phyloP scores from a whole-genome alignment of 2,888 invertebrate genomes.

The Amblyteles armatorius region DNA sequence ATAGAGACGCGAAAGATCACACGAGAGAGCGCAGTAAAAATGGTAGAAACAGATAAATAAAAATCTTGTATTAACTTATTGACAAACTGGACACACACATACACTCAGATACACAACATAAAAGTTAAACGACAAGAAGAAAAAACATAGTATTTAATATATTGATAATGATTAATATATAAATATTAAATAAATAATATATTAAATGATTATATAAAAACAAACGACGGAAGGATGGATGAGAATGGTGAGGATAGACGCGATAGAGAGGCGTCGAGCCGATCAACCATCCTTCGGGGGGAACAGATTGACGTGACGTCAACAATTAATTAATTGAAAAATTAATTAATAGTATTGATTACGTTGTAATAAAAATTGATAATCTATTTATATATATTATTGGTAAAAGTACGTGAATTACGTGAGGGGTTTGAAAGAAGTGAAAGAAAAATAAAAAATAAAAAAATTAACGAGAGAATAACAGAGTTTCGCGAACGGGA shows the following conservation, averaged over 20 bases:
- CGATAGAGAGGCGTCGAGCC: constrained; percentile 17
- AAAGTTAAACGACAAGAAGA: constrained; percentile 69
- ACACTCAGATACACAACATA: constrained; percentile 72
- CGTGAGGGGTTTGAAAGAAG: constrained; percentile 55
- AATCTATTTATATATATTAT: constrained; percentile 79
- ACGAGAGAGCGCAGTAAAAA: constrained; percentile 20
- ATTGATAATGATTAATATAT: constrained; percentile 74
- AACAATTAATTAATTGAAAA: constrained; percentile 65
- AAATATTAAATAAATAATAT: constrained; percentile 67
- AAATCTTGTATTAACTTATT: constrained; percentile 70
- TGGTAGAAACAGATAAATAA: constrained; percentile 47
- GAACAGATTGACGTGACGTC: constrained; percentile 57
- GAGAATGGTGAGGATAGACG: constrained; percentile 9
- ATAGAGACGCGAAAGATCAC: constrained; percentile 25
- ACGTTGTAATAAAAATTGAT: constrained; percentile 74
- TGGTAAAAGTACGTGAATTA: constrained; percentile 58
- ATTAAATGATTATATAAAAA: constrained; percentile 59
- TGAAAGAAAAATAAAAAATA: constrained; percentile 62
- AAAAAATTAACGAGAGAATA: constrained; percentile 27
- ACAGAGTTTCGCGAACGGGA: constrained; percentile 63
- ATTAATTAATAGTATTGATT: constrained; percentile 71
- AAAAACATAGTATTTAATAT: constrained; percentile 77
- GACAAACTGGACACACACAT: constrained; percentile 69
- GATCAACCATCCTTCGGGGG: constrained; percentile 49
- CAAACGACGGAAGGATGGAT: constrained; percentile 31